Base-by-base conservation (phyloP, 2,113 vertebrate genomes). In the Diadophis punctatus region DNA sequence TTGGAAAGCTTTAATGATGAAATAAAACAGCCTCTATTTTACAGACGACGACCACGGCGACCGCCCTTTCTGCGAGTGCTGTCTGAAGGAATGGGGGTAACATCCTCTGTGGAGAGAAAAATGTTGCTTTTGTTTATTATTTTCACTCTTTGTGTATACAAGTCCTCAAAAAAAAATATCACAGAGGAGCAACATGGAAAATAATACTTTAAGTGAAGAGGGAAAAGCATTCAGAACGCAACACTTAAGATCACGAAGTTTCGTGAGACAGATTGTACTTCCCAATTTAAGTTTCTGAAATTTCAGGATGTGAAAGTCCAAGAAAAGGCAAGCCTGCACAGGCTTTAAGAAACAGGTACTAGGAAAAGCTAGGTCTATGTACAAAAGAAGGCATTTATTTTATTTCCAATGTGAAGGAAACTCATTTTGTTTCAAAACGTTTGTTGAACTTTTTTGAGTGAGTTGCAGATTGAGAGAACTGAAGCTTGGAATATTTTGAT, bases 51-150 rank as follows among this genome's bases (percentile, higher is more conserved):
- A 95, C 99, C 99, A 68, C 99, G 98, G 53, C 99, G 99, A 93
- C 99, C 99, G 0, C 99, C 99, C 98, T 99, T 99, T 96, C 99
- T 99, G 97, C 99, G 98, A 95, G 99, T 99, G 43, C 99, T 99
- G 98, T 99, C 99, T 0, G 99, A 99, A 1, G 99, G 99, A 96
- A 99, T 99, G 68, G 99, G 99, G 86, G 99, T 99, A 93, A 99
- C 99, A 91, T 99, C 99, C 99, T 99, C 99, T 99, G 98, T 0
- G 0, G 86, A 93, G 91, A 95, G 6, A 49, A 90, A 90, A 23
- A 58, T 8, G 43, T 20, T 52, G 74, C 3, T 39, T 92, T 74
- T 51, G 43, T 27, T 7, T 1, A 14, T 0, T 39, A 94, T 46
- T 96, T 90, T 58, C 12, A 80, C 22, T 34, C 87, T 89, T 55